Base-by-base conservation (phyloP, 2,113 vertebrate genomes). In the Nycticryphes semicollaris region DNA sequence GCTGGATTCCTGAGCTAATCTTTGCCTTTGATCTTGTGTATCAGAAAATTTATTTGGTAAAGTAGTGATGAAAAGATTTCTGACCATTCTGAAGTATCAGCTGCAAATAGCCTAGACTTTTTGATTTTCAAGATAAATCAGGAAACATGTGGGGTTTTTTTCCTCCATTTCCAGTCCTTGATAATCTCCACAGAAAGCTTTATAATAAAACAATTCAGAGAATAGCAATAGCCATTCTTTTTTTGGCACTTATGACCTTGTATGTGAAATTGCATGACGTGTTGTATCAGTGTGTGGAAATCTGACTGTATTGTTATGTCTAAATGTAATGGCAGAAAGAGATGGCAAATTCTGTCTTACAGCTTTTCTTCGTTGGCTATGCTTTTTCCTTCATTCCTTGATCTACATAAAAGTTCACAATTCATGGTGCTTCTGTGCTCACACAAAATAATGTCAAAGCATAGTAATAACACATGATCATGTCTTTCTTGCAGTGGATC, bases 1-100 rank as follows among this genome's bases (percentile, higher is more conserved):
- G 24, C 37, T 4, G 2, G 56, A 88, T 93, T 96, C 79, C 90
- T 92, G 54, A 88, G 50, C 28, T 93, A 72, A 90, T 93, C 63
- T 96, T 95, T 70, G 35, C 64, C 83, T 95, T 94, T 94, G 79
- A 90, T 95, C 68, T 81, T 10, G 6, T 56, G 35, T 84, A 89
- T 74, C 54, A 86, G 73, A 94, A 93, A 78, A 90, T 81, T 84
- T 93, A 86, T 93, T 93, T 92, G 33, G 41, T 81, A 88, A 80
- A 86, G 63, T 25, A 83, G 31, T 18, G 85, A 77, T 81, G 72
- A 88, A 95, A 81, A 93, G 12, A 53, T 92, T 91, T 91, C 67
- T 86, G 70, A 47, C 50, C 15, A 15, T 93, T 90, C n/a, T 80
- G 59, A 91, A 90, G 20, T 86, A 88, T 89, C 59, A 80, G n/a